A percentile compares a stretch with the other conserved stretches of the same genome.
Evolutionary conservation across 2,797 vertebrate species (phyloP).

Genomic region (Cryptoblepharus egeriae): DNA sequence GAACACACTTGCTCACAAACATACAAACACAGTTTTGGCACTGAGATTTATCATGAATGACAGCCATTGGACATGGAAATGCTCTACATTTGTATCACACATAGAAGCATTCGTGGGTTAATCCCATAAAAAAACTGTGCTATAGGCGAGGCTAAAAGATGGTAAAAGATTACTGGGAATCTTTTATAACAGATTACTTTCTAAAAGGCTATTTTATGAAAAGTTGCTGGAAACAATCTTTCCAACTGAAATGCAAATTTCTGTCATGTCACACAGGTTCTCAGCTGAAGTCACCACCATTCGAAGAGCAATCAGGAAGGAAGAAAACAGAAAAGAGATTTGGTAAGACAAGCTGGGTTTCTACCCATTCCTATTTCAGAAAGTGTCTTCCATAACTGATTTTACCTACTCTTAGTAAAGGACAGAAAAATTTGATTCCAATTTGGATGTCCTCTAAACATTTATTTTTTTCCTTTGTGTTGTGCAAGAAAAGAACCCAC

Average conservation of each 20-base stretch:
- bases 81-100: no score
- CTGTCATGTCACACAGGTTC: not conserved
- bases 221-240: not conserved
- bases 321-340: not conserved
- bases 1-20: no score
- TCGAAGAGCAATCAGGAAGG: not conserved
- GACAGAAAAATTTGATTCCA: not conserved
- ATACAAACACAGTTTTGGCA: not conserved
- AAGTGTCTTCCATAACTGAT: not conserved
- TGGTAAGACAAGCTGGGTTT: not conserved
- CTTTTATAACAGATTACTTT: no score
- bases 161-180: no score
- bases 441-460: not conserved
- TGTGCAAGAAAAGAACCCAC: not conserved
- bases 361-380: not conserved
- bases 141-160: not conserved
- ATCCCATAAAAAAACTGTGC: not conserved
- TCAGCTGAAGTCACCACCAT: not conserved
- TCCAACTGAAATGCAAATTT: not conserved
- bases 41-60: not conserved
- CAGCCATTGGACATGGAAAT: not conserved
- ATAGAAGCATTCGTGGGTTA: no score
- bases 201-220: not conserved
- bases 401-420: not conserved
- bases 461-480: not conserved